Conservation (phyloP, 2,797 vertebrate genomes). For the Decapterus maruadsi region DNA sequence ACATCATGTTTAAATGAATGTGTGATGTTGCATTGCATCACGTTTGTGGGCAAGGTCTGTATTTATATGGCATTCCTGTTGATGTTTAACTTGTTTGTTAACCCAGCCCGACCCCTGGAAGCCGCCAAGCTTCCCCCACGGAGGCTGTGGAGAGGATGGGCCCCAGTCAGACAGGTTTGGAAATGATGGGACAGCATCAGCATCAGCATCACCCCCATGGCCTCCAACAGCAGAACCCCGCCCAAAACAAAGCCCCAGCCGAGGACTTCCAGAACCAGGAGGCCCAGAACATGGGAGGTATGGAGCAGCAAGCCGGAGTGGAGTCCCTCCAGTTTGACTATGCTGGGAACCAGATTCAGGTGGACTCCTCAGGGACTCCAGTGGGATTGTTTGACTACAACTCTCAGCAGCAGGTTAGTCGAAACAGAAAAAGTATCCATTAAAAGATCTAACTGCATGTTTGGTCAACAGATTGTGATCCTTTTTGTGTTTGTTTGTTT, state of each 20-base stretch:
- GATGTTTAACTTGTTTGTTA: neutral
- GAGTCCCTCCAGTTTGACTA: conserved; percentile 98
- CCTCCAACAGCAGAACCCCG: conserved; percentile 86
- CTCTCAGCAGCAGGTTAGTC: conserved; percentile 91
- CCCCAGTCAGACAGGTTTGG: conserved; percentile 88
- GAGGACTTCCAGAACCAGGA: conserved; percentile 97
- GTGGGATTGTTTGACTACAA: conserved; percentile 97
- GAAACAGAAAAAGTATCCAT: neutral
- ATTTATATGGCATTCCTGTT: neutral
- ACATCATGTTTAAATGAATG: neutral
- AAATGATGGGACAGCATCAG: conserved; percentile 91
- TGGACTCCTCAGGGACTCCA: conserved; percentile 95
- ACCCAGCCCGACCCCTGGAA: conserved; percentile 93
- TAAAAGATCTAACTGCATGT: conserved; percentile 1
- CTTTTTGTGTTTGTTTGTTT: neutral
- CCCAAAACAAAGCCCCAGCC: conserved; percentile 89
- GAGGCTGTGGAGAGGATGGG: conserved; percentile 96
- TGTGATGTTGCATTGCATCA: neutral
- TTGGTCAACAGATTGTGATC: conserved; percentile 27
- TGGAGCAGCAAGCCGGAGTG: conserved; percentile 96
- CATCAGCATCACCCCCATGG: conserved; percentile 42
- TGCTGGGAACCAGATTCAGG: conserved; percentile 96
- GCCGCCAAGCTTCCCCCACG: conserved; percentile 96
- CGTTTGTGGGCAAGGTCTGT: neutral
- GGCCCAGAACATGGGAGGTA: conserved; percentile 93